Evolutionary conservation across 1,140 invertebrate species (phyloP), one percentile per base, ranked within the genome.

Genomic region (Drosophila navojoa): DNA sequence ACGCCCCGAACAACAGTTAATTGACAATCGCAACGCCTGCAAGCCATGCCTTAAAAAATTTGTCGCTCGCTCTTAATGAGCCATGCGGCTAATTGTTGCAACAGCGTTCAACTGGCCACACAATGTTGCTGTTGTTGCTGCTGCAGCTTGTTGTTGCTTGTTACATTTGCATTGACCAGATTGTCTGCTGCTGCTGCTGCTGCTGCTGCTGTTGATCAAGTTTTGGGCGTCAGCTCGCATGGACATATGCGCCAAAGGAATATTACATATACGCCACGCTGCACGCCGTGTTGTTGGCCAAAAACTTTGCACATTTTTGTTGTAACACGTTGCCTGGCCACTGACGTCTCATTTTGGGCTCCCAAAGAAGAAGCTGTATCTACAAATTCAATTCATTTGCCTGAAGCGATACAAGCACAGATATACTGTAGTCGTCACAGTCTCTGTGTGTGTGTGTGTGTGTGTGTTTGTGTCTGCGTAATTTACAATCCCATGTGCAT

Each of bases 231-330:
- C 61, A 67, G 35, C 72, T 77, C 27, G 61, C 55, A 52, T 61
- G 70, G 58, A 61, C 64, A 74, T 60, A 63, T 79, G 81, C 64
- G 72, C 52, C 77, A 71, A 78, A 76, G 71, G 81, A 82, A 84
- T 87, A 87, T 87, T 89, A 77, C 76, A 81, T 74, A 89, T 89
- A 80, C 85, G 84, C 79, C 77, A 74, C 77, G 77, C 69, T 61
- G 72, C 58, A 40, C 45, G 32, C 77, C 66, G 60, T 53, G 61
- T 53, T 60, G 49, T 67, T 76, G 50, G 58, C 55, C 68, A 73
- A 89, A 89, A 89, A 50, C 76, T 86, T 89, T 81, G 49, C 45
- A 85, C 81, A 80, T 77, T 76, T 69, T 69, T 74, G 77, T 57
- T 58, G 79, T 77, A 45, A 29, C 63, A 63, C 66, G 53, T 71